Base-by-base conservation (phyloP, 2,113 vertebrate genomes). In the Dasyprocta punctata region DNA sequence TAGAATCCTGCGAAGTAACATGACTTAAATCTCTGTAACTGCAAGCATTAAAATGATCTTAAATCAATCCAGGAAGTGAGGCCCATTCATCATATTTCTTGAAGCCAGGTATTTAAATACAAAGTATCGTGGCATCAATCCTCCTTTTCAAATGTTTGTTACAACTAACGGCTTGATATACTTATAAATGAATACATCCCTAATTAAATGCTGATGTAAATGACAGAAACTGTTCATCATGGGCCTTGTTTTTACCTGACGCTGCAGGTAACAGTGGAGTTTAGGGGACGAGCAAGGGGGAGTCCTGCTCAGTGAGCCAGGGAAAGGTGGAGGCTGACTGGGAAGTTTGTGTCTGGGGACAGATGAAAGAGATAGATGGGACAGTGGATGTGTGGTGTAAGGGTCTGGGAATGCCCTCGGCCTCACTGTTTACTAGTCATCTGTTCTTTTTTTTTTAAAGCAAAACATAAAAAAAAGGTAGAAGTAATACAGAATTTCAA, bases 121-220 rank as follows among this genome's bases (percentile, higher is more conserved):
- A 77, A 97, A 86, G 63, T 91, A 69, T n/a, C 22, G 75, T 81
- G 82, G 60, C 38, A 92, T 95, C 58, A 96, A 94, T 41, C 81
- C 44, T 54, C 3, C 28, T 80, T 86, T 49, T 86, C 26, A 97
- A 86, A 63, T 52, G 33, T 84, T 95, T 93, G 20, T n/a, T 89
- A 77, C n/a, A 4, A 89, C n/a, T 80, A 84, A 54, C 17, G 96
- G 65, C 73, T 91, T 49, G 30, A 67, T 89, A 33, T 83, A 67
- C 52, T 28, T 93, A 83, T 24, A 94, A 86, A 67, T 85, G 63
- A 90, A 86, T 65, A 81, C 47, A 28, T 20, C 22, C 6, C 11
- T 87, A 71, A 81, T 82, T 92, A 78, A 49, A 33, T 96, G 95
- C 86, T 95, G 4, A 92, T 82, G 44, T 2, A 94, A 56, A 61